phyloP scores from a whole-genome alignment of 1,140 invertebrate species.

The Meloidogyne chitwoodi region DNA sequence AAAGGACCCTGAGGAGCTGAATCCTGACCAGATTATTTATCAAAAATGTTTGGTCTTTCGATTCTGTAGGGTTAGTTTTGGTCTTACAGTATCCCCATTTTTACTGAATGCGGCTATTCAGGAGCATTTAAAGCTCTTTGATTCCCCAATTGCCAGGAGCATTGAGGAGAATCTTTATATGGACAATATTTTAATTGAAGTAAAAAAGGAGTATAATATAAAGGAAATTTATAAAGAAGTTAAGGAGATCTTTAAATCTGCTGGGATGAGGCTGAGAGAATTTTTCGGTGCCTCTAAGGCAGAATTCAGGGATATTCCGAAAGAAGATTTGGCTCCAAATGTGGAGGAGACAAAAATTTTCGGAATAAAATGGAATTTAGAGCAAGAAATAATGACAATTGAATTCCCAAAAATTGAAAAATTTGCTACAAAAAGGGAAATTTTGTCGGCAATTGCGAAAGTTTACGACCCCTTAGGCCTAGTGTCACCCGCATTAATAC shows the following conservation, averaged over 20 bases:
- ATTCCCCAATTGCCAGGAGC: not conserved
- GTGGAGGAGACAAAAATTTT: not conserved
- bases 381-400: not conserved
- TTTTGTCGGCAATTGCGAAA: not conserved
- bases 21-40: not conserved
- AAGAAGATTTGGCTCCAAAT: not conserved
- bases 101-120: not conserved
- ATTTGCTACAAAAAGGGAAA: not conserved
- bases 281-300: not conserved
- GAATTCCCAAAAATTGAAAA: not conserved
- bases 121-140: not conserved
- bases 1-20: too few species aligned
- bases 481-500: not conserved
- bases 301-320: not conserved
- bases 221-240: too few species aligned
- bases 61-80: not conserved
- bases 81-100: not conserved
- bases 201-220: too few species aligned
- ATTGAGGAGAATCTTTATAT: too few species aligned
- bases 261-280: slow-evolving; percentile 27
- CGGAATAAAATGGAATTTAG: not conserved
- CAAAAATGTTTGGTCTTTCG: not conserved
- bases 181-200: too few species aligned
- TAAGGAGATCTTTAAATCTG: too few species aligned
- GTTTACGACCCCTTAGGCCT: slow-evolving; percentile 5